A percentile compares a stretch with the other conserved stretches of the same genome.
Conservation (phyloP, 2,888 invertebrate species). For the Nephrotoma flavescens region DNA sequence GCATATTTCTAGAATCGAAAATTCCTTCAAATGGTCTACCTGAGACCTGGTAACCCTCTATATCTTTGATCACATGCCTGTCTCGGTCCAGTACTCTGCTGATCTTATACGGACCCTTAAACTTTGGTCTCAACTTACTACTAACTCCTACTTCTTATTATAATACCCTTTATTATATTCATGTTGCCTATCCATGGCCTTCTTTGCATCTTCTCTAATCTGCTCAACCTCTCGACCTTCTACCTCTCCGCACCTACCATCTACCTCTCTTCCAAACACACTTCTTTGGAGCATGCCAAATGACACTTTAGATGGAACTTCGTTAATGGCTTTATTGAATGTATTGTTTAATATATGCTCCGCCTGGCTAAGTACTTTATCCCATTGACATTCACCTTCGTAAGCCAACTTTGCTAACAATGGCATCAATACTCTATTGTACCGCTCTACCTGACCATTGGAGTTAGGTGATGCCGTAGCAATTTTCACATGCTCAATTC, state of each 20-base stretch:
- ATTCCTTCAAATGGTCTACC: too few species aligned
- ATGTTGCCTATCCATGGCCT: too few species aligned
- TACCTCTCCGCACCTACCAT: not conserved
- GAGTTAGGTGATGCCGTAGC: conserved; percentile 9
- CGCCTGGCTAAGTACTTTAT: conserved; percentile 11
- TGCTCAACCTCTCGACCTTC: not conserved
- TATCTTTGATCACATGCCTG: too few species aligned
- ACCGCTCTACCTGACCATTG: conserved; percentile 8
- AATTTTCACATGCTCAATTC: conserved; percentile 6
- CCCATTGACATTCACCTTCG: conserved; percentile 5
- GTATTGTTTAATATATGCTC: conserved; percentile 19
- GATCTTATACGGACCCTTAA: too few species aligned
- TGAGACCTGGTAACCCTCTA: too few species aligned
- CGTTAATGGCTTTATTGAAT: conserved; percentile 6
- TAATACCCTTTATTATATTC: too few species aligned
- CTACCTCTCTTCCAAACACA: conserved; percentile 12
- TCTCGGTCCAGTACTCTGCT: too few species aligned
- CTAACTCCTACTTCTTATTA: too few species aligned
- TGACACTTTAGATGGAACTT: conserved; percentile 12
- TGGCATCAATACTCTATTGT: conserved; percentile 1
- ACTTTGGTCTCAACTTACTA: too few species aligned
- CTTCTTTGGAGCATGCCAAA: conserved; percentile 19
- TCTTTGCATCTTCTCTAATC: too few species aligned
- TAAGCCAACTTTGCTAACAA: conserved; percentile 5
- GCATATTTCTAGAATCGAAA: too few species aligned